Percentiles rank a stretch among this genome's conserved stretches.
These are phyloP conservation scores for Sceloporus tristichus DNA, from an alignment of 2,113 vertebrate genomes.

Conservation along the genomic window DNA sequence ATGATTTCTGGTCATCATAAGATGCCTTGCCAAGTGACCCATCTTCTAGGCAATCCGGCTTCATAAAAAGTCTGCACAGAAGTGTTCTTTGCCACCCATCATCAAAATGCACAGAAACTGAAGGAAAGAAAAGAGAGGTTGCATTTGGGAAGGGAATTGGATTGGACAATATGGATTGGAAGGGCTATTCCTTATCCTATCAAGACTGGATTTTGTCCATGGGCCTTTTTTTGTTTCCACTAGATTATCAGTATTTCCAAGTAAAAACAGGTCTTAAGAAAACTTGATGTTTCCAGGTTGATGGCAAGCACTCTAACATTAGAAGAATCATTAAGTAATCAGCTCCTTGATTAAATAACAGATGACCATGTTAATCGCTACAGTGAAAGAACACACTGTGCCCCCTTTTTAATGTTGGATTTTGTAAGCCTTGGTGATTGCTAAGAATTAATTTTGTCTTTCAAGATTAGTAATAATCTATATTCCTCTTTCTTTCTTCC, in stretches of 20 bases:
- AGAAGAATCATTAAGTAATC: not conserved
- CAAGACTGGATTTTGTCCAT: not conserved
- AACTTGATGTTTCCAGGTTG: constrained; percentile 44
- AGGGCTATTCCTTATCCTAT: not conserved
- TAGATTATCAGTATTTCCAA: constrained; percentile 3
- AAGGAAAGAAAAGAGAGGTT: not conserved
- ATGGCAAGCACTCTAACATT: not conserved
- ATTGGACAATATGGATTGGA: not conserved
- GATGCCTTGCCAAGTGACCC: not conserved
- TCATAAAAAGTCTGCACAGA: not conserved
- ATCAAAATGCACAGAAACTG: too few species aligned
- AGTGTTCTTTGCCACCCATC: not conserved
- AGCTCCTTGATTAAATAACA: constrained; percentile 31
- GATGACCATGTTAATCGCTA: constrained; percentile 28
- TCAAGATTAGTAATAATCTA: constrained; percentile 71
- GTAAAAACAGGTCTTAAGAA: not conserved
- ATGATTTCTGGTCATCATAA: not conserved
- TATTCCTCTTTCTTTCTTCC: constrained; percentile 17
- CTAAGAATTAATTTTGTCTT: constrained; percentile 74
- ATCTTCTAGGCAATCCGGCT: not conserved
- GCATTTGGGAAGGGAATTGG: not conserved
- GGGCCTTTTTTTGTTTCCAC: not conserved
- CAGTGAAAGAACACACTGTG: constrained; percentile 19
- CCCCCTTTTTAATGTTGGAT: constrained; percentile 60
- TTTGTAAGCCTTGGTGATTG: constrained; percentile 70